Percentiles rank a stretch among this genome's conserved stretches.
These are phyloP conservation scores for Nycticebus coucang DNA, from an alignment of 2,113 vertebrate genomes.

Conservation along the genomic window DNA sequence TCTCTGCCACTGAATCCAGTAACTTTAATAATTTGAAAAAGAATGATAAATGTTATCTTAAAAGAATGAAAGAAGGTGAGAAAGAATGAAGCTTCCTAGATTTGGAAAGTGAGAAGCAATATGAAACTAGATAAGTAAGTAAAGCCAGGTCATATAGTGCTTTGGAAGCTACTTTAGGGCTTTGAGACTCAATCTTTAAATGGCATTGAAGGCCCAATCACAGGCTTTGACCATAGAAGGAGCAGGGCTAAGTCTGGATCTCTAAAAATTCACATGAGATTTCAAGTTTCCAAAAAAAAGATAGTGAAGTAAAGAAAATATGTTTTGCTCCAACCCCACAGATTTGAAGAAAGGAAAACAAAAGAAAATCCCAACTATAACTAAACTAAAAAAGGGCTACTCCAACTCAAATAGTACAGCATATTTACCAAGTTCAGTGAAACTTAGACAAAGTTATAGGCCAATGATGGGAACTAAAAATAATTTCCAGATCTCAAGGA, in stretches of 20 bases:
- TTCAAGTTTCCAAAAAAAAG: slow-evolving; percentile 18
- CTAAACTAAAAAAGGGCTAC: slow-evolving; percentile 8
- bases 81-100: background rate
- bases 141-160: background rate
- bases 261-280: background rate
- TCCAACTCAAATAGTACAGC: background rate
- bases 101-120: background rate
- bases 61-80: slow-evolving; percentile 15
- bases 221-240: background rate
- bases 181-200: background rate
- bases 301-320: background rate
- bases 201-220: background rate
- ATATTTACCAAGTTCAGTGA: background rate
- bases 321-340: background rate
- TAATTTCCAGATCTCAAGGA: slow-evolving; percentile 9
- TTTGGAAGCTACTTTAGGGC: background rate
- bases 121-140: background rate
- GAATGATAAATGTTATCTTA: background rate
- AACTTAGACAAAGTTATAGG: background rate
- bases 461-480: background rate
- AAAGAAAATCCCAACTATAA: background rate
- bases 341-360: slow-evolving; percentile 8
- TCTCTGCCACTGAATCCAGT: background rate
- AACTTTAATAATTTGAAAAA: slow-evolving; percentile 30
- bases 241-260: background rate